Evolutionary conservation across 1,140 invertebrate species (phyloP).

Genomic region (Notospermus geniculatus): DNA sequence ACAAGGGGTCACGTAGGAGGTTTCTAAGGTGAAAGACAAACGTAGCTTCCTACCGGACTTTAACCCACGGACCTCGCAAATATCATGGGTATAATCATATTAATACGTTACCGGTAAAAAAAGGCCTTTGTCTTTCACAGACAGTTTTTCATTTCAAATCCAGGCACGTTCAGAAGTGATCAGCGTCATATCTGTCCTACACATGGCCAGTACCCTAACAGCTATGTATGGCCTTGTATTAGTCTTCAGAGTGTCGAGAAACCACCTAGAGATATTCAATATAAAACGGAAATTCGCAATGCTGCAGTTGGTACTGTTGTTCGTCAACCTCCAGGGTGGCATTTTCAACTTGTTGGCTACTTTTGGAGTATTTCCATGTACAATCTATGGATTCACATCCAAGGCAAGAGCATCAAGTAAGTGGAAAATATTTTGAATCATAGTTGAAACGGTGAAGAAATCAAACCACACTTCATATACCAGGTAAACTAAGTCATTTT

Average conservation of each 20-base stretch:
- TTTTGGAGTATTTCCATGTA: slow-evolving; percentile 22
- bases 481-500: no score
- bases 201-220: slow-evolving; percentile 19
- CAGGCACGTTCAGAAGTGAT: slow-evolving; percentile 10
- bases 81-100: no score
- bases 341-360: slow-evolving; percentile 20
- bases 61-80: no score
- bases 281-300: slow-evolving; percentile 14
- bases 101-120: no score
- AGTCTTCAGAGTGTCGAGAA: slow-evolving; percentile 14
- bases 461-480: no score
- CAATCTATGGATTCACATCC: slow-evolving; percentile 13
- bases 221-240: slow-evolving; percentile 27
- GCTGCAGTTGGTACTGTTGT: slow-evolving; percentile 23
- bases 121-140: no score
- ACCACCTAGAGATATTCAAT: slow-evolving; percentile 14
- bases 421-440: neutral
- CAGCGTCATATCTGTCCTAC: slow-evolving; percentile 12
- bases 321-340: slow-evolving; percentile 24
- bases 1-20: no score
- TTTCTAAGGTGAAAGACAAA: no score
- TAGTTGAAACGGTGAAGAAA: no score
- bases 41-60: no score
- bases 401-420: slow-evolving; percentile 17
- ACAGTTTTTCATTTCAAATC: slow-evolving; percentile 17